phyloP scores from a whole-genome alignment of 2,888 invertebrate species.

The Agelastica alni region DNA sequence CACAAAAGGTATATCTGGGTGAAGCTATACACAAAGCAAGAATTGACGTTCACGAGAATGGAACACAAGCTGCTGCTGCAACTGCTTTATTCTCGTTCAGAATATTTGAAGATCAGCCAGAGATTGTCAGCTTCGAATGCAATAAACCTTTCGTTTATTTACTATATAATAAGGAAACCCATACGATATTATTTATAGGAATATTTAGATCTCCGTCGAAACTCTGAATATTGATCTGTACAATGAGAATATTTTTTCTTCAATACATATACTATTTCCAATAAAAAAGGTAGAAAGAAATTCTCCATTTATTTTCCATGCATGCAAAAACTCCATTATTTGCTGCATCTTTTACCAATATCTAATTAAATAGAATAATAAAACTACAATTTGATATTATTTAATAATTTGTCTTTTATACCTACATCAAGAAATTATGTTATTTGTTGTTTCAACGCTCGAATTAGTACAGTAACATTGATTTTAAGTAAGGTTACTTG shows the following conservation, averaged over 20 bases:
- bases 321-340: no score
- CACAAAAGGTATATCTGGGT: conserved; percentile 57
- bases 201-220: conserved; percentile 33
- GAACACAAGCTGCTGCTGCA: conserved; percentile 84
- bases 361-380: not conserved
- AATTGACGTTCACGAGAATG: conserved; percentile 82
- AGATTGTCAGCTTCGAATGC: conserved; percentile 75
- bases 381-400: not conserved
- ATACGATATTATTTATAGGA: conserved; percentile 71
- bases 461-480: no score
- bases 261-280: no score
- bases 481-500: no score
- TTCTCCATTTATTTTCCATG: no score
- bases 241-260: no score
- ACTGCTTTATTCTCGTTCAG: conserved; percentile 83
- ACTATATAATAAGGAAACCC: conserved; percentile 71
- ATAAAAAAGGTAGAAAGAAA: no score
- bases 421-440: no score
- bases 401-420: not conserved
- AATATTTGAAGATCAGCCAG: conserved; percentile 59
- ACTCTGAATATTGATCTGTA: no score
- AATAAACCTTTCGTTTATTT: conserved; percentile 85
- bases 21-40: conserved; percentile 77
- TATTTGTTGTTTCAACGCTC: no score
- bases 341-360: no score